phyloP scores from a whole-genome alignment of 1,140 invertebrate genomes.

The Philaenus spumarius region DNA sequence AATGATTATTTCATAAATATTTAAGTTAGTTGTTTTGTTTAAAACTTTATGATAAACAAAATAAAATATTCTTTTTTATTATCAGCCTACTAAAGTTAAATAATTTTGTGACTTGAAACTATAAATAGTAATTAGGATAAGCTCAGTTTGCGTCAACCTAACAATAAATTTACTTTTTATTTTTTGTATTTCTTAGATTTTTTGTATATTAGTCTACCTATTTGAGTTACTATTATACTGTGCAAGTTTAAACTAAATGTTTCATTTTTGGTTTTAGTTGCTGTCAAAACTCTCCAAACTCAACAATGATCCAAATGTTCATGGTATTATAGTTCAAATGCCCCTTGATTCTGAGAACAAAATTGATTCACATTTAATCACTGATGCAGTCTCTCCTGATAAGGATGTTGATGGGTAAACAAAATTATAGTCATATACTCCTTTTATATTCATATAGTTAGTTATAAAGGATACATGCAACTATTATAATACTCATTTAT shows the following conservation, averaged over 20 bases:
- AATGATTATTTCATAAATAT: too few relatives aligned
- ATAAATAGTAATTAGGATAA: too few relatives aligned
- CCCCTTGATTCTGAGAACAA: constrained; percentile 75
- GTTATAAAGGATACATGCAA: too few relatives aligned
- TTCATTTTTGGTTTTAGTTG: constrained; percentile 42
- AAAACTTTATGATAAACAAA: too few relatives aligned
- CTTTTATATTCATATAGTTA: too few relatives aligned
- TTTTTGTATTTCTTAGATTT: background rate
- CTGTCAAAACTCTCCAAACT: constrained; percentile 64
- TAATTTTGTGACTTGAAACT: too few relatives aligned
- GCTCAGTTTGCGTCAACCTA: too few relatives aligned
- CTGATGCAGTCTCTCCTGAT: constrained; percentile 72
- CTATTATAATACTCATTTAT: too few relatives aligned
- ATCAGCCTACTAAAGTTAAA: too few relatives aligned
- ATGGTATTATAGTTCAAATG: constrained; percentile 98
- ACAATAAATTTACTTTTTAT: background rate
- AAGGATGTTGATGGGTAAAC: constrained; percentile 94
- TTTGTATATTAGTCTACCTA: background rate
- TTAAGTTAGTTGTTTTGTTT: too few relatives aligned
- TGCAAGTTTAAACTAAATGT: constrained; percentile 5
- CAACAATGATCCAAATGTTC: constrained; percentile 75
- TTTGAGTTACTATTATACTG: background rate
- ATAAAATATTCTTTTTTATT: too few relatives aligned
- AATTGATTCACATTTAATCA: constrained; percentile 82
- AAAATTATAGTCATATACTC: too few relatives aligned